Conservation (phyloP, 2,888 invertebrate genomes). For the Drepana falcataria region DNA sequence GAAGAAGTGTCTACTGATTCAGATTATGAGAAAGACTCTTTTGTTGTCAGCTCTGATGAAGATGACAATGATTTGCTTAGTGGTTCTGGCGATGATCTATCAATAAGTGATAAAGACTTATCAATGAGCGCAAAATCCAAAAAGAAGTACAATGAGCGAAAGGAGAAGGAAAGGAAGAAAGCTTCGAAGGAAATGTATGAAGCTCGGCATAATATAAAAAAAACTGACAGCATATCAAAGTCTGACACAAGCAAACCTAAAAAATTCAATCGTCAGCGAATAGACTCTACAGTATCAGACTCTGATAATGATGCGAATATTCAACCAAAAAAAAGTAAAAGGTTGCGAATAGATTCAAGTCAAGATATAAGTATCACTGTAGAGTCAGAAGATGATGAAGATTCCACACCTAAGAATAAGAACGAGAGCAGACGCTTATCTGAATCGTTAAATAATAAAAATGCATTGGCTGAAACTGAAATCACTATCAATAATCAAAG, state of each 20-base stretch:
- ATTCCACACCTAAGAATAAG: conserved; percentile 23
- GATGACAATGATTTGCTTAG: conserved; percentile 63
- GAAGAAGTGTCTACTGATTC: conserved; percentile 60
- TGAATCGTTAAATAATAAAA: conserved; percentile 36
- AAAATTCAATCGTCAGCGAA: conserved; percentile 34
- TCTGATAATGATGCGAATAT: conserved; percentile 36
- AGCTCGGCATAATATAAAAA: conserved; percentile 51
- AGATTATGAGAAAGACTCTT: conserved; percentile 75
- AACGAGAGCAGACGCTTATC: conserved; percentile 35
- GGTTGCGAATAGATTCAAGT: conserved; percentile 53
- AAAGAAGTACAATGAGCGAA: conserved; percentile 60
- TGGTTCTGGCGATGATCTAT: conserved; percentile 65
- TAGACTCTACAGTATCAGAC: conserved; percentile 42
- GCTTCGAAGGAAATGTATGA: conserved; percentile 69
- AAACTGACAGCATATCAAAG: conserved; percentile 25
- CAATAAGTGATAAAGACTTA: conserved; percentile 64
- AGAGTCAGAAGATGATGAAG: conserved; percentile 7
- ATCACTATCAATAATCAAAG: conserved; percentile 41
- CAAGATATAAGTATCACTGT: conserved; percentile 28
- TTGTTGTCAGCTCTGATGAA: conserved; percentile 72
- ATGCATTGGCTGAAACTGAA: conserved; percentile 49
- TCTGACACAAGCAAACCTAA: conserved; percentile 19
- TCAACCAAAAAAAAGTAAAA: conserved; percentile 43
- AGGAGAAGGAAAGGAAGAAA: conserved; percentile 60
- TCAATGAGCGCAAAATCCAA: conserved; percentile 63